A percentile compares a stretch with the other conserved stretches of the same genome.
Evolutionary conservation across 2,113 vertebrate species (phyloP).

Genomic region (Nesogale talazaci): DNA sequence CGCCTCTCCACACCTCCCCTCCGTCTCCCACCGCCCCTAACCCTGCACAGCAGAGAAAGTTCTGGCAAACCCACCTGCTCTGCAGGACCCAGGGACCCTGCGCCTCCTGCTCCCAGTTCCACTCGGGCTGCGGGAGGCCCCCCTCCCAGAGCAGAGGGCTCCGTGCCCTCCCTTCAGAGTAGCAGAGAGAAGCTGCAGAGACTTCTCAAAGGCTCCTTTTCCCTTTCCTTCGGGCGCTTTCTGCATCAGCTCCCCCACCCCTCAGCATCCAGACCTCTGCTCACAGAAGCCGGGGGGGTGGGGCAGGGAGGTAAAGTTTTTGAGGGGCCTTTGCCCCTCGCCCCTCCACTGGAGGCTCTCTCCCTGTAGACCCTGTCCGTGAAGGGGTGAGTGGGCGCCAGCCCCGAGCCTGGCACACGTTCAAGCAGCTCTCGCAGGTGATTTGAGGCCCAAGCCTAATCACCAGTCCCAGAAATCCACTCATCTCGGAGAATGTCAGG

Average conservation of each 20-base stretch:
- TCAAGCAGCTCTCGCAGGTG: background rate
- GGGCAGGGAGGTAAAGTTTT: background rate
- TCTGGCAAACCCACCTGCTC: constrained; percentile 21
- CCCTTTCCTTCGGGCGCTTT: accelerated
- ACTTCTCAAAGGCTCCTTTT: background rate
- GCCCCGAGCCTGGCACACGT: no score
- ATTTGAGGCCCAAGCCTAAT: background rate
- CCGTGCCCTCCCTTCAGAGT: background rate
- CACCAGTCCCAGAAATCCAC: background rate
- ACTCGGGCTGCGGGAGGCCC: no score
- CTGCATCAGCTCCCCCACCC: no score
- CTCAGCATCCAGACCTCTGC: background rate
- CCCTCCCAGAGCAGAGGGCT: background rate
- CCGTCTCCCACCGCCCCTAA: background rate
- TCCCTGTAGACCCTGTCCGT: background rate
- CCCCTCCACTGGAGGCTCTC: no score
- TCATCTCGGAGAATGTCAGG: background rate
- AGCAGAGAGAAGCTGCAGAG: no score
- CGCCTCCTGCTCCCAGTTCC: no score
- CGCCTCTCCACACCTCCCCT: constrained; percentile 5
- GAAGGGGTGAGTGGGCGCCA: background rate
- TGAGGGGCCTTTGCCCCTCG: background rate
- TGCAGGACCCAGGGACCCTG: background rate
- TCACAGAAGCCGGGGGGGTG: background rate
- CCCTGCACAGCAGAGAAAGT: background rate